phyloP scores from a whole-genome alignment of 2,113 vertebrate genomes.

The Platichthys stellatus region DNA sequence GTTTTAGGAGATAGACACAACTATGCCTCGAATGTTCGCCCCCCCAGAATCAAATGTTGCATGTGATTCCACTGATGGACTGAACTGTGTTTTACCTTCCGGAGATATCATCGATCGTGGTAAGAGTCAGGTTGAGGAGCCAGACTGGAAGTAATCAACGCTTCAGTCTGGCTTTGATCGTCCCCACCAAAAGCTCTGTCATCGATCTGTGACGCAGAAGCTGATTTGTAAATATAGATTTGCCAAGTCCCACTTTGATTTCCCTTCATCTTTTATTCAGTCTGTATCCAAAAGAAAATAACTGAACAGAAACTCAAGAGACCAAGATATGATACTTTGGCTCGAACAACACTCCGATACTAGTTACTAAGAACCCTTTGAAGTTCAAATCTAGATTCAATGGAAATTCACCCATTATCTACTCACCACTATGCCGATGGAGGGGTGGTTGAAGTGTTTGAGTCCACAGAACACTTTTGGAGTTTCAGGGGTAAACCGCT shows the following conservation, averaged over 20 bases:
- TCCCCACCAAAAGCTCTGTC: conserved; percentile 16
- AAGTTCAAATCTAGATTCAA: conserved; percentile 6
- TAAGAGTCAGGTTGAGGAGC: conserved; percentile 16
- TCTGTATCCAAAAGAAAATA: background rate
- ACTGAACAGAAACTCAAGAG: background rate
- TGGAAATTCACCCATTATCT: no score
- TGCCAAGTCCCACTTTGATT: background rate
- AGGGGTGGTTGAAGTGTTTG: no score
- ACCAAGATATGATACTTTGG: background rate
- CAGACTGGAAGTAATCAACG: conserved; percentile 44
- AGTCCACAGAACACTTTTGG: no score
- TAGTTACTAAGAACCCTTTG: background rate
- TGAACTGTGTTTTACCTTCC: conserved; percentile 58
- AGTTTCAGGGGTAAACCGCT: no score
- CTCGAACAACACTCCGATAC: conserved; percentile 9
- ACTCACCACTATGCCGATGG: no score
- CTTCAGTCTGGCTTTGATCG: conserved; percentile 18
- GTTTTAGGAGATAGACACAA: conserved; percentile 26
- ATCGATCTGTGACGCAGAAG: conserved; percentile 23
- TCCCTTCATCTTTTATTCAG: conserved; percentile 3
- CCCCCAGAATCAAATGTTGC: conserved; percentile 47
- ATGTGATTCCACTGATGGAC: conserved; percentile 27
- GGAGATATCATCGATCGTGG: conserved; percentile 47
- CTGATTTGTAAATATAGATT: conserved; percentile 1
- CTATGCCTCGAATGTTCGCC: conserved; percentile 25